Base-by-base conservation (phyloP, 2,797 vertebrate species). In the Enteromius mattozi region DNA sequence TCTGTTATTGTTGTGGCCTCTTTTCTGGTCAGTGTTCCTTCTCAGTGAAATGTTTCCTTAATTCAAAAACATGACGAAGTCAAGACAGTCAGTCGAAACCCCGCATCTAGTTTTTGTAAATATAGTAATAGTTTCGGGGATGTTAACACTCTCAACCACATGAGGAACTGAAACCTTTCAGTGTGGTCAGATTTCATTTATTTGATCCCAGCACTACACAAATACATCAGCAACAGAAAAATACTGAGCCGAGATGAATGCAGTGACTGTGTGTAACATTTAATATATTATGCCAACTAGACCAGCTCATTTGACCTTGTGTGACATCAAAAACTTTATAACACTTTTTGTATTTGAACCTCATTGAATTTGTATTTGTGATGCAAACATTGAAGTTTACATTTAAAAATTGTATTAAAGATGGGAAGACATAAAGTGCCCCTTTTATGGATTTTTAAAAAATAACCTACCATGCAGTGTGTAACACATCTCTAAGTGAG, bases 81-180 rank as follows among this genome's bases (percentile, higher is more conserved):
- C 45, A 47, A 47, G 16, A 21, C 16, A 54, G 71, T 68, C 37
- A 47, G 66, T 33, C n/a, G 74, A 85, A 88, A 85, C 54, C 42
- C 72, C 0, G 10, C 2, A 75, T 61, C 33, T 86, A 9, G 40
- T 45, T 69, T 49, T 30, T 74, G 35, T 47, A 16, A 72, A 17
- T 79, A 56, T 59, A 65, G 69, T 40, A 66, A 47, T 74, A 88
- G 88, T 89, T 89, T 89, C 80, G 71, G 61, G 70, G 33, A 63
- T 76, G 65, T 71, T 65, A n/a, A 76, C 47, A 72, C 45, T 86
- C 81, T 87, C 77, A 30, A 69, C 80, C 68, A 78, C 49, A 90
- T 16, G 35, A 85, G 87, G 88, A 90, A 87, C 81, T 71, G 89
- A 91, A 90, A 89, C 83, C 16, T 47, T 24, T 1, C 33, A 14